A percentile compares a stretch with the other conserved stretches of the same genome.
These are phyloP conservation scores for Sipha flava DNA, from an alignment of 1,140 invertebrate genomes.

Conservation along the genomic window DNA sequence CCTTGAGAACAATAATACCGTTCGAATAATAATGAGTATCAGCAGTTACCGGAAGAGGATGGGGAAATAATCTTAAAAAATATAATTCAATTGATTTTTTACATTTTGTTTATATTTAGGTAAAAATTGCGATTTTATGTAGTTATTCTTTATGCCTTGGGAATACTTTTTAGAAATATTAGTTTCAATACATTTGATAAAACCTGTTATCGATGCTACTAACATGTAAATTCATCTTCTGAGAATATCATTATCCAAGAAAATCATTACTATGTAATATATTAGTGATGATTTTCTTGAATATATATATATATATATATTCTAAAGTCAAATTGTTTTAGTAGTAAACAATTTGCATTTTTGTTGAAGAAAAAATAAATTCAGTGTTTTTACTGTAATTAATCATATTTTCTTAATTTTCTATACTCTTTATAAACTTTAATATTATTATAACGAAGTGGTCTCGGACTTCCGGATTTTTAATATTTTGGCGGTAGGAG, in stretches of 20 bases:
- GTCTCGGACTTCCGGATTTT: not conserved
- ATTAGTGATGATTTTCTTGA: no score
- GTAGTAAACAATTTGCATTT: not conserved
- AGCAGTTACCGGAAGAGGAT: not conserved
- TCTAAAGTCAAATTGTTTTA: no score
- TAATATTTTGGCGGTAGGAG: not conserved
- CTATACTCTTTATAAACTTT: not conserved
- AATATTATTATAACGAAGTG: not conserved
- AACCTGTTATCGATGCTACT: not conserved
- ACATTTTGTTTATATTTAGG: not conserved
- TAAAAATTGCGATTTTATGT: not conserved
- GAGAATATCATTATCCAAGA: not conserved
- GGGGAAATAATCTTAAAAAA: not conserved
- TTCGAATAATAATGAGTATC: constrained; percentile 17
- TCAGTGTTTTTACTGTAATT: not conserved
- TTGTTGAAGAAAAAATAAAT: not conserved
- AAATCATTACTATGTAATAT: not conserved
- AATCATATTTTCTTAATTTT: not conserved
- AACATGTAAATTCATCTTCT: not conserved
- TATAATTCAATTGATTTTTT: not conserved
- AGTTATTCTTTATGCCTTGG: not conserved
- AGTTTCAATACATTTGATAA: not conserved
- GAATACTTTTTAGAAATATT: not conserved
- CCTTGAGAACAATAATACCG: constrained; percentile 7
- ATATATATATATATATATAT: no score